Conservation (phyloP, 2,113 vertebrate genomes). For the Ornithorhynchus anatinus region DNA sequence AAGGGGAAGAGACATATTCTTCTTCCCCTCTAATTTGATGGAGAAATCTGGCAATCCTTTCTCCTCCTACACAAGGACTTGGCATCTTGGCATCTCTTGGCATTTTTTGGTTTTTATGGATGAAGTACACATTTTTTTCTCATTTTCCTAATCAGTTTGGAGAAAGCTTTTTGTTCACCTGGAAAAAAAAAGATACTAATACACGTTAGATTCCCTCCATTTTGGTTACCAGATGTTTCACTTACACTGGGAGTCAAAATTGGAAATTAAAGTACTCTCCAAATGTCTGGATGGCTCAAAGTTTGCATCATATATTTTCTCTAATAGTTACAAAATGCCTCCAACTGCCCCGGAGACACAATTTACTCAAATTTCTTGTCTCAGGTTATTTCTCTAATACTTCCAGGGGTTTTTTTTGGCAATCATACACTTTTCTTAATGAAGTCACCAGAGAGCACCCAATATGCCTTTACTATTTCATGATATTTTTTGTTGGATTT, state of each 20-base stretch:
- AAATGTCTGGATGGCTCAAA: not conserved
- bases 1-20: no score
- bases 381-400: not conserved
- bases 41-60: no score
- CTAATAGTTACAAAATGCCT: not conserved
- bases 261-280: not conserved
- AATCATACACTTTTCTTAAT: not conserved
- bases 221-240: not conserved
- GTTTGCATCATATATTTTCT: not conserved
- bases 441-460: not conserved
- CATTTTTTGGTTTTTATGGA: no score
- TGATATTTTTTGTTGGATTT: no score
- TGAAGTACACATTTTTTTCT: no score
- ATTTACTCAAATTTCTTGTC: not conserved
- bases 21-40: no score
- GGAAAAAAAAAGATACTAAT: not conserved
- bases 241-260: not conserved
- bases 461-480: no score
- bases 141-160: not conserved
- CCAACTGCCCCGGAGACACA: not conserved
- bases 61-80: no score
- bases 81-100: no score
- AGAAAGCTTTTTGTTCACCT: not conserved
- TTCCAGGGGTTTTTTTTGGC: not conserved
- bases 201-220: no score